Evolutionary conservation across 2,113 vertebrate species (phyloP).

Genomic region (Tetrax tetrax): DNA sequence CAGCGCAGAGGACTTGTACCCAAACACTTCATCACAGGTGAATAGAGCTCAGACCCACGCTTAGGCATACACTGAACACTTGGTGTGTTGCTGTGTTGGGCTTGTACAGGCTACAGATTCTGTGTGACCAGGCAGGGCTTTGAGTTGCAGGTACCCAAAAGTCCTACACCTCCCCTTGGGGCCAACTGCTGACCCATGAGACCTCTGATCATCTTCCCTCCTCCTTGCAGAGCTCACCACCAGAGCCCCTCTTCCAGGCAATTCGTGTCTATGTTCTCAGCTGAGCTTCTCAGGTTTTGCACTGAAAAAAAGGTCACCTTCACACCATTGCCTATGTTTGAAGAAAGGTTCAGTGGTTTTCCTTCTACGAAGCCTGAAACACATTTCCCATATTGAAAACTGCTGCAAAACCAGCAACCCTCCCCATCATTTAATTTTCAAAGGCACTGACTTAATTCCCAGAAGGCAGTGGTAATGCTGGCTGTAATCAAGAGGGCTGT

Average conservation of each 20-base stretch:
- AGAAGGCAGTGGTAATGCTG: not conserved
- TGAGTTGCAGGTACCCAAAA: not conserved
- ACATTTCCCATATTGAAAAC: not conserved
- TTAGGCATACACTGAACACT: not conserved
- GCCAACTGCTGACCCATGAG: not conserved
- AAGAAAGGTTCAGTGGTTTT: not conserved
- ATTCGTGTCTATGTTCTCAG: not conserved
- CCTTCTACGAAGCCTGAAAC: not conserved
- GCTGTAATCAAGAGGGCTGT: not conserved
- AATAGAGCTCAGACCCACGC: not conserved
- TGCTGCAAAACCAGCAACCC: not conserved
- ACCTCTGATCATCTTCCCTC: rapidly evolving
- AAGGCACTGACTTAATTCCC: not conserved
- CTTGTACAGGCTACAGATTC: not conserved
- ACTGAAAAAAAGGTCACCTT: not conserved
- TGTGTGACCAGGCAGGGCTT: not conserved
- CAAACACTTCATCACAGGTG: not conserved
- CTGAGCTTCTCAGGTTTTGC: not conserved
- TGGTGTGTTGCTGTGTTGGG: not conserved
- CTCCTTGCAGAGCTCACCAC: not conserved
- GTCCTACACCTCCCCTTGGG: not conserved
- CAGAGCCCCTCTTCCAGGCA: not conserved
- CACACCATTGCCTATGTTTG: not conserved
- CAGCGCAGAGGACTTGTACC: not conserved
- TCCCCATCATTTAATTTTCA: not conserved